These are phyloP conservation scores for Pomatostomus ruficeps DNA, from an alignment of 2,113 vertebrate genomes.

Conservation along the genomic window DNA sequence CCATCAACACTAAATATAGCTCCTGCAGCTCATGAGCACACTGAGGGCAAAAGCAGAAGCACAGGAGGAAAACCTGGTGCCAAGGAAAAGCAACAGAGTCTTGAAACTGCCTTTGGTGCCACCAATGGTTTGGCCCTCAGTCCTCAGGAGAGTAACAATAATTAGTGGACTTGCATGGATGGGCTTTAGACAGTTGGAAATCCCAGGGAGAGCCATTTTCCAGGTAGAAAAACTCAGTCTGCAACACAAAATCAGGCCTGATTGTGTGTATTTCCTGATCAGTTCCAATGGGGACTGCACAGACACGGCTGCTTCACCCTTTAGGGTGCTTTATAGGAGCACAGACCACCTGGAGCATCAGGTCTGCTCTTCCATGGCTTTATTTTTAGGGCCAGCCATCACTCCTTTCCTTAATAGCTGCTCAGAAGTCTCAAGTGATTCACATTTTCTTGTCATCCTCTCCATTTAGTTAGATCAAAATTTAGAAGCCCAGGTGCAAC, in stretches of 20 bases:
- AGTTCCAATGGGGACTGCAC: neutral
- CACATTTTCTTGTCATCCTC: neutral
- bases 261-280: neutral
- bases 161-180: neutral
- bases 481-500: neutral
- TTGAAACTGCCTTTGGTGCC: neutral
- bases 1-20: neutral
- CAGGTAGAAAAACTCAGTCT: neutral
- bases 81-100: neutral
- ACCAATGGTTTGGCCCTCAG: neutral
- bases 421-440: neutral
- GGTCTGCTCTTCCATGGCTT: neutral
- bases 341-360: neutral
- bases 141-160: neutral
- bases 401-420: neutral
- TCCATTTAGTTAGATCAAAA: neutral
- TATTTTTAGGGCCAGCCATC: neutral
- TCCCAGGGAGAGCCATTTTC: neutral
- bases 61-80: neutral
- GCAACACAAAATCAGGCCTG: neutral
- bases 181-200: neutral
- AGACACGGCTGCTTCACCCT: neutral
- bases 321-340: neutral
- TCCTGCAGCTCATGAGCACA: neutral
- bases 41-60: neutral